phyloP scores from a whole-genome alignment of 2,113 vertebrate genomes.

The Clarias macrocephalus region DNA sequence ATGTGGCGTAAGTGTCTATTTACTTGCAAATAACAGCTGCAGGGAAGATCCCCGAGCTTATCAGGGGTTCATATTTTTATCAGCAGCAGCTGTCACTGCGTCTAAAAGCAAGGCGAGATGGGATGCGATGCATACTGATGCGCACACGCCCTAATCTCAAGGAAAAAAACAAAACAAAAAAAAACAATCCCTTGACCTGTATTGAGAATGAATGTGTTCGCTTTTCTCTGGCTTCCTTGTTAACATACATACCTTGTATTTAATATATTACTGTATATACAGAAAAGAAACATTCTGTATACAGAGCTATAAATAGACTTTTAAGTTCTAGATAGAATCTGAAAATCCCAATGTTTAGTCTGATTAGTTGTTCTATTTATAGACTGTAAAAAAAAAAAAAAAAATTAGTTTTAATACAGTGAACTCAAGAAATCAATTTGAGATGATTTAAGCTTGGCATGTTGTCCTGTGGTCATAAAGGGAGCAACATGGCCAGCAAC shows the following conservation, averaged over 20 bases:
- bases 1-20: conserved; percentile 47
- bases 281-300: too few relatives aligned
- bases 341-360: too few relatives aligned
- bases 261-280: too few relatives aligned
- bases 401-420: too few relatives aligned
- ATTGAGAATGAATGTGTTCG: background rate
- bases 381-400: too few relatives aligned
- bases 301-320: too few relatives aligned
- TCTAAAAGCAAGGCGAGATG: background rate
- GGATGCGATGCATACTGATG: background rate
- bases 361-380: too few relatives aligned
- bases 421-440: too few relatives aligned
- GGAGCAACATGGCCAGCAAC: too few relatives aligned
- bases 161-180: background rate
- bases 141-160: background rate
- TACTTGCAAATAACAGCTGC: conserved; percentile 47
- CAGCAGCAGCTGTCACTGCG: conserved; percentile 2
- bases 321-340: too few relatives aligned
- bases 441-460: too few relatives aligned
- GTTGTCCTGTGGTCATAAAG: too few relatives aligned
- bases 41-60: conserved; percentile 24
- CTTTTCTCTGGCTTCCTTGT: background rate
- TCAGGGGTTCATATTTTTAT: conserved; percentile 33
- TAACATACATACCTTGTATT: background rate
- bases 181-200: background rate